Evolutionary conservation across 2,797 vertebrate genomes (phyloP).

Genomic region (Typhlichthys eigenmanni): DNA sequence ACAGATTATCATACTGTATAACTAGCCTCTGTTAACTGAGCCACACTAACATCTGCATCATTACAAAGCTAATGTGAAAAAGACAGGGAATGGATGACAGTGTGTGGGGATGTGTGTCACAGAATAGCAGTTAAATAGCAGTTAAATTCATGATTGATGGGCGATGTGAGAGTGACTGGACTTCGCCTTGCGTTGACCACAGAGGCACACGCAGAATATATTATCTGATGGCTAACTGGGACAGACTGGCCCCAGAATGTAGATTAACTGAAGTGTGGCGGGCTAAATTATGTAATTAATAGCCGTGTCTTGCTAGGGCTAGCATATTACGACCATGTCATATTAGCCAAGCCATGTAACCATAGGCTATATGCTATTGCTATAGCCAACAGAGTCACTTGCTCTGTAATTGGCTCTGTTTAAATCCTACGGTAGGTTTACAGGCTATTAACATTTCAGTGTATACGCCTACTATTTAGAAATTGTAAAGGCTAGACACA

Average conservation of each 20-base stretch:
- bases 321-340: constrained; percentile 25
- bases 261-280: constrained; percentile 65
- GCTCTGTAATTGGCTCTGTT: background rate
- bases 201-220: constrained; percentile 61
- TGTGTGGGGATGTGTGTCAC: too few species aligned
- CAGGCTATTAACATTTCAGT: background rate
- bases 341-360: background rate
- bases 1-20: too few species aligned
- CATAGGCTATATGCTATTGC: background rate
- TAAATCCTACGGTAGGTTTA: background rate
- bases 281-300: constrained; percentile 68
- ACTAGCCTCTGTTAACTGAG: too few species aligned
- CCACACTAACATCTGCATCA: too few species aligned
- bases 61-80: too few species aligned
- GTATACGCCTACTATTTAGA: background rate
- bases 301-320: constrained; percentile 52
- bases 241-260: constrained; percentile 63
- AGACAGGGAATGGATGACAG: too few species aligned
- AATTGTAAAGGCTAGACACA: constrained; percentile 26
- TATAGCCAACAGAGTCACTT: background rate
- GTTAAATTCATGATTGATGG: constrained; percentile 61
- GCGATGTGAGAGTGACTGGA: constrained; percentile 54
- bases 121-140: constrained; percentile 2
- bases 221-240: constrained; percentile 60
- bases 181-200: constrained; percentile 55